Percentiles rank a stretch among this genome's conserved stretches.
phyloP scores from a whole-genome alignment of 2,113 vertebrate species.

The Corythoichthys haematopterus region DNA sequence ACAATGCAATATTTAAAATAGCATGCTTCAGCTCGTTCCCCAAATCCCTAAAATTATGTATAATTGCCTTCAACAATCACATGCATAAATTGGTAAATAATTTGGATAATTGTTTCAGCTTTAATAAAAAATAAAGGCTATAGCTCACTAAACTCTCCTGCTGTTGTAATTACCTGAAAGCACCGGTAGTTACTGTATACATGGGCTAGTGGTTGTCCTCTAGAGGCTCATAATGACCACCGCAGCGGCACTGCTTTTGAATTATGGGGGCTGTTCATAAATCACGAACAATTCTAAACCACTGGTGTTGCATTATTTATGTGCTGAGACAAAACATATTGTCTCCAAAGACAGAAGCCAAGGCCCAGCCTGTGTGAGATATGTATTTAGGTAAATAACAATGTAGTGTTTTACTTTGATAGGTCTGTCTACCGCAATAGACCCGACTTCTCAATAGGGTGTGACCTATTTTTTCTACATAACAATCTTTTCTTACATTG shows the following conservation, averaged over 20 bases:
- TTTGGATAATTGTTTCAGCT: background rate
- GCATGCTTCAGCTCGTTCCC: background rate
- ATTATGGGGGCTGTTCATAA: slow-evolving; percentile 23
- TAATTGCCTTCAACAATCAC: background rate
- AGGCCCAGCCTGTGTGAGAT: slow-evolving; percentile 27
- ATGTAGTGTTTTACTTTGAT: slow-evolving; percentile 22
- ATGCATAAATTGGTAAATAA: background rate
- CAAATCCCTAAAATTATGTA: background rate
- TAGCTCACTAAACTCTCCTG: background rate
- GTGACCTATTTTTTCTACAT: slow-evolving; percentile 30
- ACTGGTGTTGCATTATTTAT: slow-evolving; percentile 52
- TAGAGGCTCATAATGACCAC: slow-evolving; percentile 1
- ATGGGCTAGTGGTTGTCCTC: background rate
- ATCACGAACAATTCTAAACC: slow-evolving; percentile 32
- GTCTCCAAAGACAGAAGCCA: slow-evolving; percentile 35
- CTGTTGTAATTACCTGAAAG: slow-evolving; percentile 3
- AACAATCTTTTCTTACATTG: slow-evolving; percentile 12
- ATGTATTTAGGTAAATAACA: slow-evolving; percentile 45
- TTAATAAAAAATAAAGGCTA: background rate
- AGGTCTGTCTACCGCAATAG: slow-evolving; percentile 9
- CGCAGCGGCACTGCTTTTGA: background rate
- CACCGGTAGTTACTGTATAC: background rate
- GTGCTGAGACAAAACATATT: slow-evolving; percentile 17
- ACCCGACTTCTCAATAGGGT: slow-evolving; percentile 22
- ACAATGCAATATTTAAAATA: background rate